Conservation (phyloP, 2,113 vertebrate species). For the Campylomormyrus numenius region DNA sequence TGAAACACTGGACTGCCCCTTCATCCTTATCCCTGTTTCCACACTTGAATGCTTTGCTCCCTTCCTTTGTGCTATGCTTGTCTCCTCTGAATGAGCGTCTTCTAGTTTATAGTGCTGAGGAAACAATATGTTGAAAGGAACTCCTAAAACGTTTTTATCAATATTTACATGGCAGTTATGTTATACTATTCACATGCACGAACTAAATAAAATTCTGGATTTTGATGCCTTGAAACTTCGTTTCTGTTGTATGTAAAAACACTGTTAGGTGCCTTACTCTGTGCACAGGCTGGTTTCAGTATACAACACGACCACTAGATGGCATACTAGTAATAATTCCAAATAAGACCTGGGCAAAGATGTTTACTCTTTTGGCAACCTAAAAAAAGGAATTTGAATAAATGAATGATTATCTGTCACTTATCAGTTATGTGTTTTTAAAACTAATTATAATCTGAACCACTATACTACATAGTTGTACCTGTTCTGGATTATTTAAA, state of each 20-base stretch:
- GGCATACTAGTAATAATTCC: background rate
- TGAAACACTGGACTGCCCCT: slow-evolving; percentile 35
- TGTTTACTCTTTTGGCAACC: background rate
- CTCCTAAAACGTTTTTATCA: background rate
- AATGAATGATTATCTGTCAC: background rate
- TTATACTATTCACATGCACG: background rate
- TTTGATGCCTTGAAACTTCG: background rate
- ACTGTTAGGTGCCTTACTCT: background rate
- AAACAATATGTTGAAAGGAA: background rate
- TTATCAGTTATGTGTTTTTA: background rate
- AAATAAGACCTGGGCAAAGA: background rate
- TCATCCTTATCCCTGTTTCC: background rate
- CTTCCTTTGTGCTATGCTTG: background rate
- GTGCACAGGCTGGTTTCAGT: background rate
- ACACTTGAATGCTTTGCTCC: background rate
- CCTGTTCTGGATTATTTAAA: background rate
- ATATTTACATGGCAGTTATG: background rate
- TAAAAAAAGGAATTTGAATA: background rate
- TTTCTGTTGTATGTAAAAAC: background rate
- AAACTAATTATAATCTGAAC: background rate
- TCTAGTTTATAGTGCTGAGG: background rate
- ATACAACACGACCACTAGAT: background rate
- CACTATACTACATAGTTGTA: background rate
- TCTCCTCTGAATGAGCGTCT: background rate
- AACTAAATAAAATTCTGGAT: background rate